Base-by-base conservation (phyloP, 2,797 vertebrate genomes). In the Phaenicophaeus curvirostris region DNA sequence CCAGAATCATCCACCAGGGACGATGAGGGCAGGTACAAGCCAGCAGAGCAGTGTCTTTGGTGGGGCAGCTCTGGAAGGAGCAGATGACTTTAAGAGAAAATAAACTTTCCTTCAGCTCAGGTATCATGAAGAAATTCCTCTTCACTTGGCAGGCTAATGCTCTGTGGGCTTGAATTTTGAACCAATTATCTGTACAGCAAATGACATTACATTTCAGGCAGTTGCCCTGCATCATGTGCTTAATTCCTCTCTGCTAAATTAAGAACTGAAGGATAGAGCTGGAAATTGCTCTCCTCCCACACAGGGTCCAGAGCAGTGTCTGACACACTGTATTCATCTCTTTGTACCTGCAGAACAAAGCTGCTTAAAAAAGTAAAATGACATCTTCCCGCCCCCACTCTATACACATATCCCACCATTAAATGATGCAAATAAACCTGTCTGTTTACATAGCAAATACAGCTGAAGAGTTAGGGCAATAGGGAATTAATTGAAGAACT, bases 401-500 rank as follows among this genome's bases (percentile, higher is more conserved):
- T 77, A 13, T 33, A 30, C 12, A 28, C 23, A 25, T 55, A 72
- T 44, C 12, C 30, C 41, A 55, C 37, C 67, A 58, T 53, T 81
- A 80, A 95, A 89, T 58, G 37, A 87, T 92, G 84, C 41, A 94
- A 84, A 94, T 85, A 96, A 96, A 94, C 21, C 41, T 78, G 48
- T 28, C 62, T 89, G 68, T 91, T 94, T 94, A 87, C 72, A 65
- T 42, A 72, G 44, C 74, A 94, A 83, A 77, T 63, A 86, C 30
- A 84, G 41, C 28, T 74, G 59, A 73, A 88, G 73, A 68, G 31
- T 42, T 61, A 68, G 63, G 66, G 86, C 48, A 93, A 81, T n/a
- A 92, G 81, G 35, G 61, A 96, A 93, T 90, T 96, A 94, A 92
- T 69, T 81, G 63, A 89, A 94, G 91, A 96, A 92, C 6, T 51